Base-by-base conservation (phyloP, 2,888 invertebrate species). In the Diplazon laetatorius region DNA sequence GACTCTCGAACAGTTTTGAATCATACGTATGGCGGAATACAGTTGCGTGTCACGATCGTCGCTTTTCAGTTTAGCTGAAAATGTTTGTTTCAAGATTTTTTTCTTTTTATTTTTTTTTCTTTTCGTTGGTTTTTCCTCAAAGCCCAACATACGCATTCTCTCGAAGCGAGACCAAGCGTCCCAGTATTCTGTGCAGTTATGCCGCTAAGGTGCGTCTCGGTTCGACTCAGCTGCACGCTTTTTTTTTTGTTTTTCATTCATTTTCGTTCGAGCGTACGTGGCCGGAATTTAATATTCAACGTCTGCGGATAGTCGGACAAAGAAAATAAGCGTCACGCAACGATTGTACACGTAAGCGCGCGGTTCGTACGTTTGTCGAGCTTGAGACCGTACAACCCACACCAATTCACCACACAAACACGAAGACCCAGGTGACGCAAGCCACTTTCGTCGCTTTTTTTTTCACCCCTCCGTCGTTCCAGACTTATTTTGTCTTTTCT, bases 201-300 rank as follows among this genome's bases (percentile, higher is more conserved):
- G 57, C 30, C 55, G 37, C 60, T 9, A 6, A 65, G 70, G 44
- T 65, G 65, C 48, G 50, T 42, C 57, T 55, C 20, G 73, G 35
- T 77, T 48, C 14, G 16, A 42, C 44, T 63, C 20, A 14, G 37
- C 48, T 48, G 14, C 42, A 25, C 46, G 20, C 57, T 60, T 18
- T 16, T 48, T 25, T 46, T 42, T 9, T 25, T 39, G 20, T 9
- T 14, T n/a, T 48, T 20, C 18, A 14, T 6, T 25, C 60, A 16
- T 5, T 18, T n/a, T n/a, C n/a, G n/a, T n/a, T n/a, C n/a, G n/a
- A 2, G 37, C 35, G 39, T 63, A 78, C 78, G 74, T 78, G 78
- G 59, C 18, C 44, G 78, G 78, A 78, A 78, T 78, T 78, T 78
- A 80, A 82, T 80, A 78, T 75, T 78, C 76, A 78, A 68, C 78